A percentile compares a stretch with the other conserved stretches of the same genome.
Conservation (phyloP, 2,888 invertebrate genomes). For the Corbicula japonica region DNA sequence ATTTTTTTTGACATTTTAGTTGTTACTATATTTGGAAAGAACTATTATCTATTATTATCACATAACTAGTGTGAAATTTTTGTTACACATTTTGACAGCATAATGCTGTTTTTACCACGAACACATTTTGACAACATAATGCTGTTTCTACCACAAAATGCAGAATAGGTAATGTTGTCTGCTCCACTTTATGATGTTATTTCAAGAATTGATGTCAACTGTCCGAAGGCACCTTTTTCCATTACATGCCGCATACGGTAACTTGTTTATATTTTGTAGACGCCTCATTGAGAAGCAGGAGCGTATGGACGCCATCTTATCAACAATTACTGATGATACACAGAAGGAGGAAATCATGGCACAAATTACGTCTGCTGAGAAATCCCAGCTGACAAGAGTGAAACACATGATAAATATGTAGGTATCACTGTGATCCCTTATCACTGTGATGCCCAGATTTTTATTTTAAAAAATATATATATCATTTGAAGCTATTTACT, state of each 20-base stretch:
- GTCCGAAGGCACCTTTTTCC: too few species aligned
- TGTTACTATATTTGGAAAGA: too few species aligned
- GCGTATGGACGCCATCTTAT: conserved; percentile 92
- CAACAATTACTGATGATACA: conserved; percentile 92
- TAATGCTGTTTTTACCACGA: neutral
- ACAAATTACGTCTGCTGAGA: conserved; percentile 95
- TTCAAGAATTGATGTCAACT: too few species aligned
- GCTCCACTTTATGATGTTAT: neutral
- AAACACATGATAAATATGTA: conserved; percentile 91
- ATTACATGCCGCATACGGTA: neutral
- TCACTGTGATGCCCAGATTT: too few species aligned
- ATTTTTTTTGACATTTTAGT: too few species aligned
- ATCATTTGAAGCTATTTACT: neutral
- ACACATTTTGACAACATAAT: neutral
- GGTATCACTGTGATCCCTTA: conserved; percentile 14
- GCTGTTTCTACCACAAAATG: neutral
- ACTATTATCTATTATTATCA: too few species aligned
- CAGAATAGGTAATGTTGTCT: neutral
- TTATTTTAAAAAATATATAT: neutral
- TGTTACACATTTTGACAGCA: neutral
- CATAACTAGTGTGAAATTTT: too few species aligned
- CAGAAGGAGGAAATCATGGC: conserved; percentile 94
- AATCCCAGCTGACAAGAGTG: conserved; percentile 91
- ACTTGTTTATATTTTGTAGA: conserved; percentile 87
- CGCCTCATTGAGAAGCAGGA: conserved; percentile 95